Conservation (phyloP, 2,113 vertebrate species). For the Ophiodon elongatus region DNA sequence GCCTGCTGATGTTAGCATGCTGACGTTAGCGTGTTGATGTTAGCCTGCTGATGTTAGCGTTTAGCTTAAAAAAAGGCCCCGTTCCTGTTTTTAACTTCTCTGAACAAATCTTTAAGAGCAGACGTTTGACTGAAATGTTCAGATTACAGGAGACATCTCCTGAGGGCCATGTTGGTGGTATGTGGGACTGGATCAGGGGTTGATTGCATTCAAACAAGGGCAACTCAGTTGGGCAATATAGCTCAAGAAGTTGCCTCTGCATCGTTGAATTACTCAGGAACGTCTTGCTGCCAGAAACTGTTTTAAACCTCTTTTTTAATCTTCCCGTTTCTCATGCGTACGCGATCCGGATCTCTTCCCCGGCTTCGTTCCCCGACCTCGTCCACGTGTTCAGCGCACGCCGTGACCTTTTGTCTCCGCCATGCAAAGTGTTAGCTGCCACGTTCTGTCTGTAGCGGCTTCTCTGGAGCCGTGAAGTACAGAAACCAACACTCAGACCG, state of each 20-base stretch:
- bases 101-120: not conserved
- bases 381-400: not conserved
- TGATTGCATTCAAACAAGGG: not conserved
- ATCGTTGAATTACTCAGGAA: not conserved
- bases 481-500: not conserved
- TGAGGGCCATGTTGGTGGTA: not conserved
- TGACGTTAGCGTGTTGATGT: too few species aligned
- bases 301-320: not conserved
- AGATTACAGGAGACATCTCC: not conserved
- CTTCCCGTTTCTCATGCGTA: too few species aligned
- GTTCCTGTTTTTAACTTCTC: not conserved
- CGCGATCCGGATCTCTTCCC: not conserved
- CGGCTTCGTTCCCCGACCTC: not conserved
- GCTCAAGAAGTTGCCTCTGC: not conserved
- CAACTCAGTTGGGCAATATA: not conserved
- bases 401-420: not conserved
- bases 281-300: not conserved
- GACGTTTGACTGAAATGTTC: not conserved
- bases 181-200: not conserved
- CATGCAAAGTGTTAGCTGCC: conserved; percentile 14
- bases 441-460: conserved; percentile 25
- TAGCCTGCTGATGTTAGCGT: too few species aligned
- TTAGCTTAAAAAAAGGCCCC: too few species aligned
- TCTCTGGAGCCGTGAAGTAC: conserved; percentile 26
- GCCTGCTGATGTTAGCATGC: too few species aligned